Evolutionary conservation across 2,888 invertebrate genomes (phyloP), one percentile per base, ranked within the genome.

Genomic region (Melangyna quadrimaculata): DNA sequence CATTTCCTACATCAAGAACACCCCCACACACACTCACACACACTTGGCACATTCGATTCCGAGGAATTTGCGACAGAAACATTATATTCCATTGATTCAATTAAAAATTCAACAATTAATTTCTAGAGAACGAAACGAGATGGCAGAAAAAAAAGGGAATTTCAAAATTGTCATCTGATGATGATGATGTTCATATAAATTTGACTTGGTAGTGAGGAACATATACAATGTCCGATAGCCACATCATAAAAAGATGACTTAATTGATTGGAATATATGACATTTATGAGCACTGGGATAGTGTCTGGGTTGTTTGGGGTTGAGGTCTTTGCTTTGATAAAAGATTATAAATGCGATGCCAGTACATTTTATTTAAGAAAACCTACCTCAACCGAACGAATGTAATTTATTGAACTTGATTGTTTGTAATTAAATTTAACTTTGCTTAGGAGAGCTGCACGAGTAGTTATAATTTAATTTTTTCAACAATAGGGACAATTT

Each of bases 1-100:
- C 55, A 72, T 57, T 48, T 74, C 70, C 73, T 14, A 40, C 53
- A 14, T 51, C 27, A 2, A 3, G 10, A 51, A 48, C 12, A 27
- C 51, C 12, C 10, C 22, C 4, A 48, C 22, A 12, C 48, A 22
- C 48, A n/a, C 4, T 37, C 37, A n/a, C 0, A 12, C 12, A n/a
- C n/a, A n/a, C n/a, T n/a, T n/a, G n/a, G n/a, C n/a, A n/a, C 19
- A 45, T 71, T 65, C 51, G 57, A 40, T 55, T 43, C 22, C 27
- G 29, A 72, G 75, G 77, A 81, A 81, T 81, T 72, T 81, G 77
- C 59, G 69, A 75, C 71, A 74, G 63, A 74, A 43, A 71, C n/a
- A 65, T 57, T 14, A 29, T 19, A 29, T 72, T 73, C 24, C 51
- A 86, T 81, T 86, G 77, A 77, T 70, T 86, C 73, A 86, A 86